Conservation (phyloP, 2,797 vertebrate species). For the Sebastes glaucus region DNA sequence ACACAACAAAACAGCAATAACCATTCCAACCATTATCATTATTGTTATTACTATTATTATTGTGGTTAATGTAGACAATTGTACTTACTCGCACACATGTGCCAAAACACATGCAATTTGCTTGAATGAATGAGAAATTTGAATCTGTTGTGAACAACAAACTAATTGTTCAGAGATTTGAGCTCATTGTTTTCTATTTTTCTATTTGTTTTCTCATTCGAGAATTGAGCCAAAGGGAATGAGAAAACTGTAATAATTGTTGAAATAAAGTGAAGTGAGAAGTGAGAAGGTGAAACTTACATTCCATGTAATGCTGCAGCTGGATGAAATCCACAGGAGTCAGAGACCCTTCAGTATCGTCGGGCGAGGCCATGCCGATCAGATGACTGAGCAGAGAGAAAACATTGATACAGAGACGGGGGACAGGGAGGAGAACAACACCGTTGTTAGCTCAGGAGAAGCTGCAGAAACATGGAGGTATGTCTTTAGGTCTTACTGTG, state of each 20-base stretch:
- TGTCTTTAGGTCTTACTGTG: background rate
- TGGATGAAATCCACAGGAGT: slow-evolving; percentile 91
- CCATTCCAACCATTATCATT: too few relatives aligned
- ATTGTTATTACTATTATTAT: too few relatives aligned
- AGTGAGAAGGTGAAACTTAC: slow-evolving; percentile 75
- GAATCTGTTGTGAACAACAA: too few relatives aligned
- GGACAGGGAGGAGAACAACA: background rate
- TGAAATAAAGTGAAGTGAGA: background rate
- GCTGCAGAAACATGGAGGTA: background rate
- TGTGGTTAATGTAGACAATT: too few relatives aligned
- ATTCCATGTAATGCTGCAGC: slow-evolving; percentile 92
- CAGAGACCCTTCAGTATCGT: slow-evolving; percentile 74
- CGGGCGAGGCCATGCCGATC: slow-evolving; percentile 64
- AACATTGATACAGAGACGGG: background rate
- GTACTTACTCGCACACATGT: too few relatives aligned
- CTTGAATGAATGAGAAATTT: too few relatives aligned
- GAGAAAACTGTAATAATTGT: background rate
- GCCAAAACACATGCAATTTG: too few relatives aligned
- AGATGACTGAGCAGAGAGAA: slow-evolving; percentile 18
- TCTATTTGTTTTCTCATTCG: too few relatives aligned
- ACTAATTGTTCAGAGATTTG: too few relatives aligned
- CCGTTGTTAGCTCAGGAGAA: background rate
- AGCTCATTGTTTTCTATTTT: too few relatives aligned
- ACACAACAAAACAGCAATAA: too few relatives aligned
- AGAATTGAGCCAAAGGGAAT: too few relatives aligned